Conservation (phyloP, 2,888 invertebrate species). For the Aleiodes testaceus region DNA sequence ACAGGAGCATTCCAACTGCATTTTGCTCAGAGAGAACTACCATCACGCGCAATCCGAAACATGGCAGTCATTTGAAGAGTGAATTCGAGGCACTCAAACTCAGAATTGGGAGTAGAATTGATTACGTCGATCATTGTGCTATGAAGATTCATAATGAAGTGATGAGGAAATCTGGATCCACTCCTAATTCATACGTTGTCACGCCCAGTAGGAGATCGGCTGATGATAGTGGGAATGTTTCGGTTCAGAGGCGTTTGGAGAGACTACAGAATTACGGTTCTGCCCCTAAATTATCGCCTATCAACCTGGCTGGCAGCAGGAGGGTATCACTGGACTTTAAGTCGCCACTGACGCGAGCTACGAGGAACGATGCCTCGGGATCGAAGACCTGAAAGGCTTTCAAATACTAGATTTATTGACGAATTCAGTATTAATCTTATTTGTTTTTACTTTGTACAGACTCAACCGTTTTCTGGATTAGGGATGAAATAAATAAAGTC, state of each 20-base stretch:
- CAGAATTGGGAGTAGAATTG: constrained; percentile 58
- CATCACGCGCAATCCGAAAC: constrained; percentile 79
- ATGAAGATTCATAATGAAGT: constrained; percentile 58
- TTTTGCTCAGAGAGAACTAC: constrained; percentile 78
- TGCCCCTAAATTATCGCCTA: constrained; percentile 76
- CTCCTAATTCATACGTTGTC: constrained; percentile 41
- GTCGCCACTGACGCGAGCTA: constrained; percentile 43
- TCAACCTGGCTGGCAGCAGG: constrained; percentile 53
- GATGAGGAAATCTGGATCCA: constrained; percentile 58
- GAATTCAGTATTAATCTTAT: too few relatives aligned
- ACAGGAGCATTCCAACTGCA: constrained; percentile 76
- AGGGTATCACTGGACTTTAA: constrained; percentile 54
- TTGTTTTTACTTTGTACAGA: too few relatives aligned
- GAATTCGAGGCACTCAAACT: constrained; percentile 73
- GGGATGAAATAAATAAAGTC: too few relatives aligned
- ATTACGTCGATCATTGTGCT: constrained; percentile 58
- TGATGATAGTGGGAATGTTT: constrained; percentile 42
- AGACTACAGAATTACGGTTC: constrained; percentile 76
- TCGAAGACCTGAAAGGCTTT: neutral
- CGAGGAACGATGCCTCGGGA: neutral
- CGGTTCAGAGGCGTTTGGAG: constrained; percentile 71
- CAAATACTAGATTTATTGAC: too few relatives aligned
- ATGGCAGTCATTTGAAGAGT: constrained; percentile 72
- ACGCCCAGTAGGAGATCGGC: neutral
- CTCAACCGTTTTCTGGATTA: too few relatives aligned